Conservation (phyloP, 2,797 vertebrate genomes). For the Sus cebifrons region DNA sequence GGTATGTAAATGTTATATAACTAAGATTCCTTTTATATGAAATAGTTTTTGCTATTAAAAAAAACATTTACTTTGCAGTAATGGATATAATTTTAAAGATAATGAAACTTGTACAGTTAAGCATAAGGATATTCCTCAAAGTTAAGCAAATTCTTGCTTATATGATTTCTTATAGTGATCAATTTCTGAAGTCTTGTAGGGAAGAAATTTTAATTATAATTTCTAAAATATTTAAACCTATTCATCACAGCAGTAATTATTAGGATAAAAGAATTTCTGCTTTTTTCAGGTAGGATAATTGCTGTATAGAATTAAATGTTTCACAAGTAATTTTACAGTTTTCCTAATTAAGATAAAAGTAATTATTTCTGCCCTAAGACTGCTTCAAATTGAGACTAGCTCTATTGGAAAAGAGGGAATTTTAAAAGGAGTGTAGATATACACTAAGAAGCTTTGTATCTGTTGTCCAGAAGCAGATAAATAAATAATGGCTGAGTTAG, state of each 20-base stretch:
- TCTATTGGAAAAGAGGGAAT: background rate
- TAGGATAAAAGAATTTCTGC: conserved; percentile 42
- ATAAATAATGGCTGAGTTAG: background rate
- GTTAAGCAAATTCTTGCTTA: conserved; percentile 12
- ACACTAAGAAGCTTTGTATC: background rate
- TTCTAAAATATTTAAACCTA: conserved; percentile 49
- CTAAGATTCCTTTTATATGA: conserved; percentile 74
- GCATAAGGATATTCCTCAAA: conserved; percentile 59
- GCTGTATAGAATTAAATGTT: conserved; percentile 47
- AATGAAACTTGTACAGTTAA: background rate
- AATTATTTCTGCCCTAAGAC: conserved; percentile 52
- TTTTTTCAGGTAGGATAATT: conserved; percentile 47
- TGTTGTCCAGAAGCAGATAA: background rate
- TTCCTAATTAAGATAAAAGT: conserved; percentile 71
- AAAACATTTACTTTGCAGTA: conserved; percentile 73
- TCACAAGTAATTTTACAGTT: conserved; percentile 70
- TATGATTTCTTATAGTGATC: conserved; percentile 57
- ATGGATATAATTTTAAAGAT: conserved; percentile 66
- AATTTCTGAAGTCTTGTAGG: conserved; percentile 55
- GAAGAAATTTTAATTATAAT: conserved; percentile 67
- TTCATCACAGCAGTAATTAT: conserved; percentile 46
- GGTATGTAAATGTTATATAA: conserved; percentile 88
- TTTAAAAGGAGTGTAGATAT: background rate
- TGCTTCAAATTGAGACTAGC: conserved; percentile 43
- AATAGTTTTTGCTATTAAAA: conserved; percentile 78